Base-by-base conservation (phyloP, 2,113 vertebrate genomes). In the Pyrgilauda ruficollis region DNA sequence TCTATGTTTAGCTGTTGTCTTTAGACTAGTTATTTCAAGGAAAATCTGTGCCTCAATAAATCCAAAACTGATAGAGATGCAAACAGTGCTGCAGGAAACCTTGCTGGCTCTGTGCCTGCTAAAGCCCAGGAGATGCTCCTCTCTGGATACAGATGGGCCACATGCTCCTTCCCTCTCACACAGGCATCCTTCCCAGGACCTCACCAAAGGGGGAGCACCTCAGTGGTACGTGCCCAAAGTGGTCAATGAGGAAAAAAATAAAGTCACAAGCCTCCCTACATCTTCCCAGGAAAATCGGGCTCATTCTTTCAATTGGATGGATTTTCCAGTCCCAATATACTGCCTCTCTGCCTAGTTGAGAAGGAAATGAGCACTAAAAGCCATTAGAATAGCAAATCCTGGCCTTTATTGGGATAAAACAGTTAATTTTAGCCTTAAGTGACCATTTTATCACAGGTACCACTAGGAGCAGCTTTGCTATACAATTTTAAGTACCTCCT, bases 61-160 rank as follows among this genome's bases (percentile, higher is more conserved):
- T 43, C 3, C 2, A 11, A 35, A 53, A 15, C 10, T n/a, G 33
- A 30, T 3, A 5, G 24, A 47, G 15, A 33, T 49, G 13, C 9
- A 37, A 24, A 15, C 2, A 8, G 31, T 2, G 0, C 4, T 13
- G 33, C 22, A 13, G 39, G 26, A 55, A 64, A 56, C 2, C 13
- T 33, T 4, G 0, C 13, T 0, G 7, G 9, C 17, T 46, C 1
- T 6, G 8, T 39, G 64, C 24, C 52, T 0, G 0, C 8, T 7
- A 9, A 18, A 67, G 77, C 20, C 61, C 4, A 2, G 7, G 33
- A 23, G 30, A 23, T 43, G 41, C 14, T 26, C 23, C 30, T 0
- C 17, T 39, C 6, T 3, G 10, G n/a, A 3, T 8, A 28, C 28
- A 16, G 8, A 7, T 27, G 1, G 1, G 18, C 39, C 8, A 24